Percentiles rank a stretch among this genome's conserved stretches.
Evolutionary conservation across 2,888 invertebrate genomes (phyloP).

Genomic region (Hoplodrina ambigua): DNA sequence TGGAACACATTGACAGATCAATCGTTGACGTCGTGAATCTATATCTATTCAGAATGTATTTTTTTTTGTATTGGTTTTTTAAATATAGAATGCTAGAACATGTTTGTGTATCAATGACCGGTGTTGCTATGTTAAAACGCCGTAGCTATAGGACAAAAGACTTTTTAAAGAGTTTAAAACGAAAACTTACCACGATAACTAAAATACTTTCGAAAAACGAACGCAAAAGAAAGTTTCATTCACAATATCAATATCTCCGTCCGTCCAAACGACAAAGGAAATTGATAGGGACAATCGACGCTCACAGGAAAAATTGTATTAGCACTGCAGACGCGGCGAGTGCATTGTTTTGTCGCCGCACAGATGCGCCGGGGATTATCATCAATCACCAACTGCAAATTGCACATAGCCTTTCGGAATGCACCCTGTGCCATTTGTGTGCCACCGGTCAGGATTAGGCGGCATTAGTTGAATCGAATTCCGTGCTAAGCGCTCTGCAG

Average conservation of each 20-base stretch:
- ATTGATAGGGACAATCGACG: constrained; percentile 55
- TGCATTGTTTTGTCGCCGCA: constrained; percentile 76
- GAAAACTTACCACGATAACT: background rate
- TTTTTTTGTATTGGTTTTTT: too few relatives aligned
- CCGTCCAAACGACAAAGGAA: constrained; percentile 43
- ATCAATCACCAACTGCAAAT: constrained; percentile 88
- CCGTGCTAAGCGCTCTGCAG: constrained; percentile 86
- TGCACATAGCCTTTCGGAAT: constrained; percentile 86
- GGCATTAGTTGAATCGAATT: constrained; percentile 89
- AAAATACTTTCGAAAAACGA: background rate
- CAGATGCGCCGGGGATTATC: constrained; percentile 84
- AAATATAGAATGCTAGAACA: too few relatives aligned
- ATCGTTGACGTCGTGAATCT: too few relatives aligned
- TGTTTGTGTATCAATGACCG: too few relatives aligned
- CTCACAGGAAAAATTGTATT: constrained; percentile 69
- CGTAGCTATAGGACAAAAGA: background rate
- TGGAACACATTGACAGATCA: too few relatives aligned
- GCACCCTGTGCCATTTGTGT: constrained; percentile 83
- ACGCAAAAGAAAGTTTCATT: constrained; percentile 6
- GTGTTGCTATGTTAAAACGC: too few relatives aligned
- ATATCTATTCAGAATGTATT: too few relatives aligned
- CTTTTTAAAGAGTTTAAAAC: background rate
- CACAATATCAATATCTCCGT: constrained; percentile 28
- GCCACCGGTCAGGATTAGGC: constrained; percentile 85
- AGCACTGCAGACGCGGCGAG: constrained; percentile 57